Conservation (phyloP, 2,888 invertebrate species). For the Tolmerus cingulatus region DNA sequence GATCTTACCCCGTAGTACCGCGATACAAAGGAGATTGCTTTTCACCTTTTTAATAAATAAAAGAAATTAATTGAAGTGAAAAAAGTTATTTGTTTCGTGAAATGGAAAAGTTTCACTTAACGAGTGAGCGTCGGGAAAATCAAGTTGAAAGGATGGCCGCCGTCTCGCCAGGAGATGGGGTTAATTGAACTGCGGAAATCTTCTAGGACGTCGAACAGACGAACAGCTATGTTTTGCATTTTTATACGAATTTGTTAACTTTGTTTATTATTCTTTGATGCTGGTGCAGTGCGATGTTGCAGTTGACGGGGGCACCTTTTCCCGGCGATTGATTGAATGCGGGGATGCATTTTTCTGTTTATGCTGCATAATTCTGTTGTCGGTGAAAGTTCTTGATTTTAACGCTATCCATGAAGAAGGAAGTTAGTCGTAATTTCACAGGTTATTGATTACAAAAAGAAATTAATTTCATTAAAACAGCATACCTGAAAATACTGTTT, state of each 20-base stretch:
- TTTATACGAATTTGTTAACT: conserved; percentile 9
- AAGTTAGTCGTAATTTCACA: neutral
- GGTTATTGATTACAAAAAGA: neutral
- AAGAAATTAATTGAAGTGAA: conserved; percentile 40
- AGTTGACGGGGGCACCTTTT: neutral
- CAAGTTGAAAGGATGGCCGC: neutral
- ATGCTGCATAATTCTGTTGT: neutral
- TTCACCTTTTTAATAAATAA: conserved; percentile 37
- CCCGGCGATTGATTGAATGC: neutral
- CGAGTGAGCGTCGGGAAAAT: conserved; percentile 14
- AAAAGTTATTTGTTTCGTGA: conserved; percentile 34
- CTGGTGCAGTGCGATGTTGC: neutral
- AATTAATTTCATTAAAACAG: neutral
- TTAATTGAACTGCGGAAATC: neutral
- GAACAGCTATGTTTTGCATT: neutral
- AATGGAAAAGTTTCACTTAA: conserved; percentile 29
- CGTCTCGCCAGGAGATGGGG: neutral
- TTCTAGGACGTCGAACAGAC: neutral
- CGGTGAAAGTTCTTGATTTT: neutral
- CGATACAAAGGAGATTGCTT: conserved; percentile 13
- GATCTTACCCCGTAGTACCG: neutral
- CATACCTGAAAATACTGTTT: neutral
- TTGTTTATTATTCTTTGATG: conserved; percentile 24
- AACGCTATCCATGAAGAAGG: neutral
- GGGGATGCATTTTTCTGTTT: neutral